Conservation (phyloP, 2,888 invertebrate genomes). For the Tachystola acroxantha region DNA sequence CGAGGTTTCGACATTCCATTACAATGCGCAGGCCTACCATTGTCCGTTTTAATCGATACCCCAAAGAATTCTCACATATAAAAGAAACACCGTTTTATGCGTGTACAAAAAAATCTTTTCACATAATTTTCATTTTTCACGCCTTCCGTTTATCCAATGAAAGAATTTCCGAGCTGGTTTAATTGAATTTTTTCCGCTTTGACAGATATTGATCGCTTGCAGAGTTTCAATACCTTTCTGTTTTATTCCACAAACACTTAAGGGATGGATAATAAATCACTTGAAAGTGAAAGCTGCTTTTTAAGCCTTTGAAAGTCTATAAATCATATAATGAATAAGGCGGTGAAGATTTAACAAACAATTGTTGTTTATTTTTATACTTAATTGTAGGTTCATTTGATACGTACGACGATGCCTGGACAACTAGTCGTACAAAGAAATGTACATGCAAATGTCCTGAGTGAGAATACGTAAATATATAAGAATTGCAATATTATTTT, state of each 20-base stretch:
- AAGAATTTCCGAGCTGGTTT: slow-evolving; percentile 56
- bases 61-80: slow-evolving; percentile 41
- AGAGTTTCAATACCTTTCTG: slow-evolving; percentile 59
- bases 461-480: too few species aligned
- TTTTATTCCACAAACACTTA: slow-evolving; percentile 62
- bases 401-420: too few species aligned
- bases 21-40: slow-evolving; percentile 20
- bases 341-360: slow-evolving; percentile 29
- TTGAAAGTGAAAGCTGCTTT: slow-evolving; percentile 54
- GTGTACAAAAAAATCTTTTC: slow-evolving; percentile 52
- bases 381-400: too few species aligned
- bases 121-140: slow-evolving; percentile 61
- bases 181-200: slow-evolving; percentile 65
- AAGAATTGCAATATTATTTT: too few species aligned
- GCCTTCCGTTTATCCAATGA: slow-evolving; percentile 60
- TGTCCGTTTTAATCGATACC: slow-evolving; percentile 39
- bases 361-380: slow-evolving; percentile 8
- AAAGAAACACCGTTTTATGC: slow-evolving; percentile 49
- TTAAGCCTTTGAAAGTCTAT: slow-evolving; percentile 55
- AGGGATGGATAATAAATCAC: slow-evolving; percentile 60
- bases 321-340: slow-evolving; percentile 56
- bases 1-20: slow-evolving; percentile 5
- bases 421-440: too few species aligned
- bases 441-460: too few species aligned
- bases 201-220: slow-evolving; percentile 65